A percentile compares a stretch with the other conserved stretches of the same genome.
Evolutionary conservation across 2,888 invertebrate genomes (phyloP).

Genomic region (Pyralis farinalis): DNA sequence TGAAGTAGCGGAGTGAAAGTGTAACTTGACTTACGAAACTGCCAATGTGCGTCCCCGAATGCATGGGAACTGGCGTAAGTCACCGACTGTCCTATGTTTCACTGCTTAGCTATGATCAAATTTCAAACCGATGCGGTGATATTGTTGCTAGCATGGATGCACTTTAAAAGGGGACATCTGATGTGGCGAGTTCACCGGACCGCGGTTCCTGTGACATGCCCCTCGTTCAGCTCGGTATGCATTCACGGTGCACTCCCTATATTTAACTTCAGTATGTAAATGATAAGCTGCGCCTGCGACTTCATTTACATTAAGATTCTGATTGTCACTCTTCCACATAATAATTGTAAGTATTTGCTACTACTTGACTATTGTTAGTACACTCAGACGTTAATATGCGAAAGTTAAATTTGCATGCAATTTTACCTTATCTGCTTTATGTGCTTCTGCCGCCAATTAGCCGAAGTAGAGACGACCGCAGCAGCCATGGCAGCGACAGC

Average conservation of each 20-base stretch:
- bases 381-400: too few relatives aligned
- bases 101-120: slow-evolving; percentile 9
- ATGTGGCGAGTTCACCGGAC: slow-evolving; percentile 57
- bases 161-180: slow-evolving; percentile 65
- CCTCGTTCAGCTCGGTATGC: slow-evolving; percentile 36
- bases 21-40: slow-evolving; percentile 44
- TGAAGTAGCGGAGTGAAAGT: slow-evolving; percentile 54
- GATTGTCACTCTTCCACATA: too few relatives aligned
- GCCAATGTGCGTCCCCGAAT: slow-evolving; percentile 15
- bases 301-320: too few relatives aligned
- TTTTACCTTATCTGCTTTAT: too few relatives aligned
- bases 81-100: not conserved
- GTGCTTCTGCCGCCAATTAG: too few relatives aligned
- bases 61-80: slow-evolving; percentile 14
- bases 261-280: not conserved
- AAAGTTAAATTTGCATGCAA: too few relatives aligned
- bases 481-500: too few relatives aligned
- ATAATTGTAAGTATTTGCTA: too few relatives aligned
- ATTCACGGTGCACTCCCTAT: slow-evolving; percentile 17
- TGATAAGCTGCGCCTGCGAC: too few relatives aligned
- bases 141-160: slow-evolving; percentile 55
- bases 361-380: too few relatives aligned
- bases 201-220: slow-evolving; percentile 67
- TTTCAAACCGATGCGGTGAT: slow-evolving; percentile 42
- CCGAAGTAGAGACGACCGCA: too few relatives aligned